These are phyloP conservation scores for Lasioglossum calceatum DNA, from an alignment of 2,888 invertebrate genomes.

Conservation along the genomic window DNA sequence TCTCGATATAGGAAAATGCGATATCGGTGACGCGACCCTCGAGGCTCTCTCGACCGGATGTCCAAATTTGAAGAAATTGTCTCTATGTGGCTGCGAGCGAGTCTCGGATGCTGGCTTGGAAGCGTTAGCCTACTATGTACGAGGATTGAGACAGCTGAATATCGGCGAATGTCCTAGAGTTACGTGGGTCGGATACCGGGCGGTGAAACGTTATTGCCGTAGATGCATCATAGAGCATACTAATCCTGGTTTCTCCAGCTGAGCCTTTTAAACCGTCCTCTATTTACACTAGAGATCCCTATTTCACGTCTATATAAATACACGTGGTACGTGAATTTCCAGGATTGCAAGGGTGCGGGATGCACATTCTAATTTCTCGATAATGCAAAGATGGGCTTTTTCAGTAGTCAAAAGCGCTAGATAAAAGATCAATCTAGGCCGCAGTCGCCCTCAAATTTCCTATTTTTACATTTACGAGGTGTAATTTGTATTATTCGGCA, in stretches of 20 bases:
- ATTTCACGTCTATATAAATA: too few species aligned
- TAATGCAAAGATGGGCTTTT: too few species aligned
- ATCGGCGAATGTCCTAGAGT: conserved; percentile 95
- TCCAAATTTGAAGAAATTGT: conserved; percentile 95
- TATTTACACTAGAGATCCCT: conserved; percentile 28
- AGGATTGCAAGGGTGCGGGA: too few species aligned
- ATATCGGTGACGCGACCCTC: conserved; percentile 95
- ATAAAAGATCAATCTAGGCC: too few species aligned
- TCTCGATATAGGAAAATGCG: conserved; percentile 96
- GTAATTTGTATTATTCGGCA: too few species aligned
- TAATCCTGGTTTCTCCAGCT: conserved; percentile 94
- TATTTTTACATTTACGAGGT: too few species aligned
- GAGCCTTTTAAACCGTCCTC: conserved; percentile 44
- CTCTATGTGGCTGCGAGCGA: conserved; percentile 95
- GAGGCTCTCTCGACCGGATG: conserved; percentile 95
- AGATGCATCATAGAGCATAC: conserved; percentile 97
- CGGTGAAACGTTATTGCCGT: conserved; percentile 96
- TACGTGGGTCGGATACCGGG: conserved; percentile 94
- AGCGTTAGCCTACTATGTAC: conserved; percentile 94
- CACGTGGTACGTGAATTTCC: too few species aligned
- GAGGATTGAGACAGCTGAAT: conserved; percentile 95
- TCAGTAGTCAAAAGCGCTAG: too few species aligned
- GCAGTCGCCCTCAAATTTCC: too few species aligned
- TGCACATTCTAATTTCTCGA: too few species aligned
- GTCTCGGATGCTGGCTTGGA: conserved; percentile 95